These are phyloP conservation scores for Agonopterix subpropinquella DNA, from an alignment of 2,888 invertebrate species.

Conservation along the genomic window DNA sequence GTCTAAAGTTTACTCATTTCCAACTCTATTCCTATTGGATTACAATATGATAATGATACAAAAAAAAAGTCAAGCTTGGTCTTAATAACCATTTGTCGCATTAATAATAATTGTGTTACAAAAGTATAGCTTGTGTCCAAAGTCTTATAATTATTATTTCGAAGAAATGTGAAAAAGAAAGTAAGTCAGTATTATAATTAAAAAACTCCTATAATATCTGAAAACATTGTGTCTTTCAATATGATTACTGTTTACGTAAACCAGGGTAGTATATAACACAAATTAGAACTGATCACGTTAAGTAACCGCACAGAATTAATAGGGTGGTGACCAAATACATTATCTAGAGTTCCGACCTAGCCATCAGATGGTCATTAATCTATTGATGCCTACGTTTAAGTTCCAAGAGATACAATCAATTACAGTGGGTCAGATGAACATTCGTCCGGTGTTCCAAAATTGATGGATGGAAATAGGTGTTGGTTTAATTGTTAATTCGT, in stretches of 20 bases:
- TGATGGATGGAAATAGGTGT: not conserved
- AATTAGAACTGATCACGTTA: conserved; percentile 62
- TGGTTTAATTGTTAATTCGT: not conserved
- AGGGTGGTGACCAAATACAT: conserved; percentile 64
- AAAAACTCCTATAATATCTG: too few species aligned
- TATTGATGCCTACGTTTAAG: conserved; percentile 55
- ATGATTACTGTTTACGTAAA: conserved; percentile 14
- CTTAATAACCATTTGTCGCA: too few species aligned
- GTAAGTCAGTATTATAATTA: too few species aligned
- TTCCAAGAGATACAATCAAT: conserved; percentile 53
- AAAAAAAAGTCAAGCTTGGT: too few species aligned
- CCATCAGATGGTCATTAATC: conserved; percentile 65
- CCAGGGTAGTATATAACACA: conserved; percentile 16
- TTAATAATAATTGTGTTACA: too few species aligned
- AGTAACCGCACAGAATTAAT: conserved; percentile 66
- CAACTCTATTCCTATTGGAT: too few species aligned
- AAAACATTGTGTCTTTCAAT: conserved; percentile 11
- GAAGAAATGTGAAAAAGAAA: too few species aligned
- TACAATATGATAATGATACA: too few species aligned
- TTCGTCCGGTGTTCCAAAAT: conserved; percentile 38
- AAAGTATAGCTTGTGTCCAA: too few species aligned
- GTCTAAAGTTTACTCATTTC: too few species aligned
- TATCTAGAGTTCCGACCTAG: conserved; percentile 60
- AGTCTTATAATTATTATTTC: too few species aligned
- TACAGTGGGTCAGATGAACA: conserved; percentile 47